A percentile compares a stretch with the other conserved stretches of the same genome.
These are phyloP conservation scores for Schizopygopsis pylzovi DNA, from an alignment of 2,797 vertebrate species.

Conservation along the genomic window DNA sequence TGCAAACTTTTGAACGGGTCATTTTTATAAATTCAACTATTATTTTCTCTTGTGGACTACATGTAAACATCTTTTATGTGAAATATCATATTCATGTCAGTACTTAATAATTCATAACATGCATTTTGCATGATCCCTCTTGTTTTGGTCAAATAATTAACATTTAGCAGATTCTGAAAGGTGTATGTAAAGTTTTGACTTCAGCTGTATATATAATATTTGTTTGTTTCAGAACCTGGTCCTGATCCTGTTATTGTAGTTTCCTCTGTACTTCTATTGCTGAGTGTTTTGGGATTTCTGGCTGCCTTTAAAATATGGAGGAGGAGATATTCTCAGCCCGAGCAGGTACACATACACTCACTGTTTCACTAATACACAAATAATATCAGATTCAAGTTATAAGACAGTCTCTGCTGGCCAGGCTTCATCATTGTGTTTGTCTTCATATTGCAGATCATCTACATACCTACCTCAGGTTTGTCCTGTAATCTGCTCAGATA, in stretches of 20 bases:
- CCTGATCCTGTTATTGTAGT: slow-evolving; percentile 12
- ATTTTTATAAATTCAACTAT: no score
- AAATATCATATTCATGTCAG: no score
- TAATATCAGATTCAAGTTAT: background rate
- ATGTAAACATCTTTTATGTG: no score
- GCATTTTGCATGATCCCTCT: no score
- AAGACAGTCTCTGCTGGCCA: background rate
- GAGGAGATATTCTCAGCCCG: background rate
- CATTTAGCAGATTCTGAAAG: no score
- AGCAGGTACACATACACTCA: slow-evolving; percentile 17
- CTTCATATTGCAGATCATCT: slow-evolving; percentile 6
- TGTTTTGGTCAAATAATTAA: no score
- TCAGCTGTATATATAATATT: no score
- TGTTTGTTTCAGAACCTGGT: slow-evolving; percentile 16
- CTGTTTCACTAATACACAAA: background rate
- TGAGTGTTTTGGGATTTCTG: slow-evolving; percentile 11
- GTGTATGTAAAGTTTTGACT: no score
- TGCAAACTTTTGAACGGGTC: no score
- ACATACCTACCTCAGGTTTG: slow-evolving; percentile 11
- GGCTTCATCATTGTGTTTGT: background rate
- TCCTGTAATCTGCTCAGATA: background rate
- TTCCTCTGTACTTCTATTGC: background rate
- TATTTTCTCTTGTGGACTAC: no score
- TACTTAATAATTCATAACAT: no score
- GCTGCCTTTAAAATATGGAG: slow-evolving; percentile 7